Evolutionary conservation across 2,113 vertebrate species (phyloP), one percentile per base, ranked within the genome.

Genomic region (Gallinago paraguaiae): DNA sequence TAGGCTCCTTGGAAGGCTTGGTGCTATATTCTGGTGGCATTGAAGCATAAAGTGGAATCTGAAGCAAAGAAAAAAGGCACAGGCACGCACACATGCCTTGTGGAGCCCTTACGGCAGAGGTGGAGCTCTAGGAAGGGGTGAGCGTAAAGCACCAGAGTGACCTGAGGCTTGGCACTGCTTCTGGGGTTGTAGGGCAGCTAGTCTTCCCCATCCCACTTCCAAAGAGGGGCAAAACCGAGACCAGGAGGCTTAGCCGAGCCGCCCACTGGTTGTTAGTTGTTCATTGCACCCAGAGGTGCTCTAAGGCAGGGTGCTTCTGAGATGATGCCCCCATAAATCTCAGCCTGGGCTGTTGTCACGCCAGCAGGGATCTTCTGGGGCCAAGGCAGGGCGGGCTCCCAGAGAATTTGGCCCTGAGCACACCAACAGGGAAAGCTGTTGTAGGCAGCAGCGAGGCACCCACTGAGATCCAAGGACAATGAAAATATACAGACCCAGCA

Each of bases 401-500:
- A 10, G 51, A 45, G 77, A 84, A 64, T 48, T 59, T 81, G 80
- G 64, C 51, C 83, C 43, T 46, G 51, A 60, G 72, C 65, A 11
- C 24, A 30, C 61, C 83, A 75, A 31, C 46, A 64, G 75, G 79
- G 69, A 59, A 86, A 75, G 46, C 64, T 83, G 76, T 59, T 0
- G 0, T 60, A 81, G 59, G 83, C 91, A 95, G 94, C 76, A 63
- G 37, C 2, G 0, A 35, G 39, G 84, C 57, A 57, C 90, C 70
- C 82, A 28, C 82, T 67, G 86, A 88, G 69, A 81, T 89, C 51
- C 86, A 78, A 64, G 60, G 74, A 82, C 69, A 84, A 78, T 53
- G 67, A 63, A 88, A 93, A 95, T 35, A 61, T 3, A 74, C 37
- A 81, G 80, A 67, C 82, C 80, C 80, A 88, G 86, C 60, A n/a